Base-by-base conservation (phyloP, 2,113 vertebrate genomes). In the Hypocryptadius cinnamomeus region DNA sequence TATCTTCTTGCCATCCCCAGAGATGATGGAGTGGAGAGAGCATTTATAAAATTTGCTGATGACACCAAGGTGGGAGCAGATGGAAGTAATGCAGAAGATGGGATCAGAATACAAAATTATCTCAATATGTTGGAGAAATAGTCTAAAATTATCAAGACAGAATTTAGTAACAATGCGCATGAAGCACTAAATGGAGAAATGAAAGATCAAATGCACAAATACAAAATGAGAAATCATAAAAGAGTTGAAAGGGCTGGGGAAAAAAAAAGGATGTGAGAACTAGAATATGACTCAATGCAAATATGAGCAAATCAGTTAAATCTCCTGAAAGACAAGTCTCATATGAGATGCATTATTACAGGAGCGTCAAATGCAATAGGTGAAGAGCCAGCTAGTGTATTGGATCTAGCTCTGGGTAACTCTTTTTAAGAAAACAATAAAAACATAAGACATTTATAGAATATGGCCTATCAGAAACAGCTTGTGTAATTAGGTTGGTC, bases 1-100 rank as follows among this genome's bases (percentile, higher is more conserved):
- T 92, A 59, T 85, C 79, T 81, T 70, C 80, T 82, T 63, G 50
- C 74, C 11, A 13, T 93, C 63, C 54, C 94, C 53, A 47, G 77
- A 85, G 48, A 90, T 84, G 80, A 89, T 90, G 57, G 69, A 90
- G 47, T 86, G 76, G 53, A 89, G 28, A 92, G 48, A 39, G 61
- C 83, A 92, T 87, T 96, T 95, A 72, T 45, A 79, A 95, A 96
- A 93, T 90, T 84, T 93, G 77, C 2, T 5, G 73, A 69, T 92
- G 91, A 90, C 80, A 92, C n/a, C 65, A 53, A 79, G 81, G 88
- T 86, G 28, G 74, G 77, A 94, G 48, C 50, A 73, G 57, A 93
- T 90, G 65, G 65, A 90, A 93, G 40, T 65, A 71, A 72, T 92
- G 89, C 61, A 74, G 69, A 79, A 61, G 45, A 84, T 74, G n/a